Evolutionary conservation across 2,113 vertebrate genomes (phyloP), one percentile per base, ranked within the genome.

Genomic region (Suricata suricatta): DNA sequence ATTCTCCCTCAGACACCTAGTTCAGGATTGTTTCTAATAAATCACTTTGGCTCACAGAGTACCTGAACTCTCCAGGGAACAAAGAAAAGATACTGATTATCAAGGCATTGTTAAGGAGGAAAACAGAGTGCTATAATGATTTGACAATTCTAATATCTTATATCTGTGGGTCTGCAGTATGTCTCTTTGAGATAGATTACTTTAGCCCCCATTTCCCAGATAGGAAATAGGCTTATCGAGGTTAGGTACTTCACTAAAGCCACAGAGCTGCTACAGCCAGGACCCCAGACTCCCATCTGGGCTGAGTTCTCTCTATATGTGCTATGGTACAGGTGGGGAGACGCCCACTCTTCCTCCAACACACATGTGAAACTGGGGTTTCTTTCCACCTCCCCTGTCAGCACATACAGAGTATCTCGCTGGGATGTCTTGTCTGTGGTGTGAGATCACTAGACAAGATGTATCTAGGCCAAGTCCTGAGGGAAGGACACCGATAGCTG

Each of bases 401-500:
- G 85, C 60, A 86, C 60, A 72, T 44, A 74, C 13, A 64, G 76
- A 95, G 31, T 76, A 10, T 90, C 79, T 85, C 88, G 82, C 76
- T 63, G 64, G 57, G 66, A 44, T 92, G 80, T 60, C 38, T 91
- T 95, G 66, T 94, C 85, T 80, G 81, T 72, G 80, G 63, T 90
- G 66, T 94, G 95, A 93, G 91, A 97, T 97, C 72, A 85, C 82
- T 69, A 87, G 93, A 85, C 92, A 94, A 96, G 96, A 50, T 97
- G 76, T 82, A 91, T 97, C 41, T 83, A 97, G 97, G 95, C 93
- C 97, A 95, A 50, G 95, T 97, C 88, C 96, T 97, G 4, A 57
- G 95, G 95, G 97, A 96, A 95, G 86, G 96, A 97, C 88, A 96
- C 92, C 4, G 95, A 97, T 97, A 97, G 94, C 95, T 90, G 31